These are phyloP conservation scores for Ischnus inquisitorius DNA, from an alignment of 2,888 invertebrate species.

Conservation along the genomic window DNA sequence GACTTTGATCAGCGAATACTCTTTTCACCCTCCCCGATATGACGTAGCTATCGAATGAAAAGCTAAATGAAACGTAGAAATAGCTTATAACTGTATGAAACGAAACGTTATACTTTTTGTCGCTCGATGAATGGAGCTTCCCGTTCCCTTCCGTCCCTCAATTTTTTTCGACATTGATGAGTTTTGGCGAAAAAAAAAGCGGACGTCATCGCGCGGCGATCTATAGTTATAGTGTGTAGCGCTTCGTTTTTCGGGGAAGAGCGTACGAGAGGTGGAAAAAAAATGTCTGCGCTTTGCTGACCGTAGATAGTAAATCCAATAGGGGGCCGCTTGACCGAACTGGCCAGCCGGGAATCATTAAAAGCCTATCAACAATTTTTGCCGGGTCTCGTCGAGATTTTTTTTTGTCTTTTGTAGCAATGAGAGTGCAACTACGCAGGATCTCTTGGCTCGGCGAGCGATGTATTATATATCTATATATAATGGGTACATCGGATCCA, in stretches of 20 bases:
- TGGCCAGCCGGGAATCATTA: conserved; percentile 64
- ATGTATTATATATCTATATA: conserved; percentile 30
- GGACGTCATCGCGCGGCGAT: conserved; percentile 33
- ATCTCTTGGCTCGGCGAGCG: conserved; percentile 9
- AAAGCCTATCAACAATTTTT: conserved; percentile 65
- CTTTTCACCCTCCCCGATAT: conserved; percentile 3
- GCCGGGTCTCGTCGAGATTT: conserved; percentile 59
- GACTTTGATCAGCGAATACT: neutral
- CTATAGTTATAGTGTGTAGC: neutral
- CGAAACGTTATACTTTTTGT: neutral
- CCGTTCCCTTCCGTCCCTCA: conserved; percentile 17
- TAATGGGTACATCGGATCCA: neutral
- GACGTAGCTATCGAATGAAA: neutral
- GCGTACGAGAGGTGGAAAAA: conserved; percentile 8
- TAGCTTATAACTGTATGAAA: conserved; percentile 16
- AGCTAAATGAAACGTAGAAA: conserved; percentile 21
- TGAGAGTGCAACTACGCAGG: neutral
- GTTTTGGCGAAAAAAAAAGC: conserved; percentile 42
- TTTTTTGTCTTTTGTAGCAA: conserved; percentile 25
- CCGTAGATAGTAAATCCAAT: conserved; percentile 61
- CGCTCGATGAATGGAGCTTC: neutral
- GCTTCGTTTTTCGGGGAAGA: conserved; percentile 23
- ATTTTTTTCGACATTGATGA: conserved; percentile 41
- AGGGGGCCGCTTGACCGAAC: conserved; percentile 31
- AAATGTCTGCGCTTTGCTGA: conserved; percentile 33